Evolutionary conservation across 2,113 vertebrate species (phyloP), one percentile per base, ranked within the genome.

Genomic region (Urocitellus parryii): DNA sequence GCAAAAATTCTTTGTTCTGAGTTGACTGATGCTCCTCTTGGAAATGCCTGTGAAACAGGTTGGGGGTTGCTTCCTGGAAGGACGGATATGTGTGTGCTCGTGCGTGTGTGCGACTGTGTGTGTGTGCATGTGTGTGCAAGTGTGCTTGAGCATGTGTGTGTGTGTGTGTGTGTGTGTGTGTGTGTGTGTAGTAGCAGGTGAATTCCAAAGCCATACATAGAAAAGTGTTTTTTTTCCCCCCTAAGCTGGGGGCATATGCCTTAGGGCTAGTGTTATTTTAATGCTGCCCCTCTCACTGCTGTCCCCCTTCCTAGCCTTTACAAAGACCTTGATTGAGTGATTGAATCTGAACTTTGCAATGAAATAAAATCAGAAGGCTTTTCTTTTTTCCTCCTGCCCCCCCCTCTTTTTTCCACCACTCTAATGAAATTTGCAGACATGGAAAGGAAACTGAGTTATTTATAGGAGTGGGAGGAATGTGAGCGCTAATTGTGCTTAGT

Each of bases 361-460:
- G 93, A 95, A 96, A 97, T 80, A 32, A 94, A 98, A 65, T 96
- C 90, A 76, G 82, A 74, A 73, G 95, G 90, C 97, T 93, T 98
- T 98, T 94, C 77, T 77, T 91, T 80, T 51, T 58, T 25, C 48
- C 61, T 37, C 27, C 22, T 51, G 22, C 37, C 51, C 63, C 25
- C 37, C 5, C 25, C 93, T 39, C 93, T 39, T 96, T 98, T 99
- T 99, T 99, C 99, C 99, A 99, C 98, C 98, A 98, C 93, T 94
- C 98, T 99, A 99, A 99, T 99, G 99, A 99, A 99, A 99, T 99
- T 99, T 98, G 98, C 99, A 99, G 99, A 99, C 99, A 98, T 51
- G 17, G 98, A 98, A 98, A 99, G 99, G 99, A 99, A 99, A 99
- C 98, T 89, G 92, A 98, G 98, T 99, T 99, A 99, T 99, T 99